Base-by-base conservation (phyloP, 2,797 vertebrate species). In the Sebastes kiyomatsui region DNA sequence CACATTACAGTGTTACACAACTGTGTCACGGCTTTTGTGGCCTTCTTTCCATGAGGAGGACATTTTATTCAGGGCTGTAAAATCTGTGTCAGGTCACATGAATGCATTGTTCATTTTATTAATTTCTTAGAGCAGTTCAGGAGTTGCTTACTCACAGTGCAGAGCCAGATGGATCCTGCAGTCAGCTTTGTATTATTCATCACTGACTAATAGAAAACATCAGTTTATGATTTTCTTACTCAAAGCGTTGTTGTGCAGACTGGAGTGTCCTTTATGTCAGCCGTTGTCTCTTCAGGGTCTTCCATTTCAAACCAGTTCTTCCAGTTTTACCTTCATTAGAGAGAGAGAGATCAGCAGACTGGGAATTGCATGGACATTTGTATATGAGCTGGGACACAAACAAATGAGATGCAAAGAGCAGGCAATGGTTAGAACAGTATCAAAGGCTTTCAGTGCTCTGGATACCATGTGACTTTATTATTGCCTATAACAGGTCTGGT, bases 361-460 rank as follows among this genome's bases (percentile, higher is more conserved):
- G 60, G 56, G 4, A 82, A 56, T 12, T 61, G 22, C 46, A 23
- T 16, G 28, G 59, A 61, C 46, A 85, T 89, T 87, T 90, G 72
- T 69, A 16, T 89, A 66, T 65, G 69, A 79, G 67, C 67, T 5
- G 22, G 28, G 38, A 35, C 33, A 60, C 27, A 92, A 76, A 66
- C 89, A 92, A 91, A 91, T 88, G 80, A 93, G 64, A 88, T 92
- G 77, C 55, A 87, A 88, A 90, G 22, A 78, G 67, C 32, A 70
- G 79, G 25, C 3, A 42, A 9, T 64, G n/a, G 16, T 33, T 67
- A 7, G 25, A 35, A n/a, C 33, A 6, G 9, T 27, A 28, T 84
- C 4, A 62, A 68, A 67, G 56, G 9, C 25, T 55, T 80, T 73
- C 28, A 61, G 59, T 59, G 16, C 23, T 70, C 22, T 22, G 8